These are phyloP conservation scores for Pachymerium ferrugineum DNA, from an alignment of 2,888 invertebrate genomes.

Conservation along the genomic window DNA sequence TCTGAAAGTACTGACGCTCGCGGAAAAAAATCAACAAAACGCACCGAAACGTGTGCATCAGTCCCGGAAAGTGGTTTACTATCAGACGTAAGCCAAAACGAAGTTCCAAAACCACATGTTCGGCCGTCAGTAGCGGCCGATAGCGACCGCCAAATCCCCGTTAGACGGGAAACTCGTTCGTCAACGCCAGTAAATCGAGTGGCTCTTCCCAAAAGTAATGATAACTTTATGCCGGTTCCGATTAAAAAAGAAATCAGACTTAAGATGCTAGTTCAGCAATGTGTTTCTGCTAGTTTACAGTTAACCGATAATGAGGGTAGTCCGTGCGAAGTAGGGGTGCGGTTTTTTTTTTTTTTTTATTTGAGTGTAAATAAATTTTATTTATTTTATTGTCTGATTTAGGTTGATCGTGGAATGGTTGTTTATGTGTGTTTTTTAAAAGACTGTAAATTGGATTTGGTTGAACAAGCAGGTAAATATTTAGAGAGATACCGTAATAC, in stretches of 20 bases:
- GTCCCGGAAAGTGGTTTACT: too few relatives aligned
- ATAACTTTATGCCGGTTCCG: too few relatives aligned
- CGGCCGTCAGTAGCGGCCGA: too few relatives aligned
- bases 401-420: conserved; percentile 20
- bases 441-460: background rate
- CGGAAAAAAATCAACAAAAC: too few relatives aligned
- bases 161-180: too few relatives aligned
- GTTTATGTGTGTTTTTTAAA: conserved; percentile 12
- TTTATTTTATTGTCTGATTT: background rate
- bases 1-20: too few relatives aligned
- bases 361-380: background rate
- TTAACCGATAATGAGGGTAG: background rate
- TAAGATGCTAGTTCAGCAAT: conserved; percentile 2
- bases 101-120: too few relatives aligned
- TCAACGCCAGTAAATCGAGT: too few relatives aligned
- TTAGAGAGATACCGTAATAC: background rate
- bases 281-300: background rate
- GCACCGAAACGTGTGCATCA: too few relatives aligned
- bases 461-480: background rate
- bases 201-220: too few relatives aligned
- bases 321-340: background rate
- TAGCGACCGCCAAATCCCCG: too few relatives aligned
- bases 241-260: background rate
- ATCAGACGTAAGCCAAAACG: too few relatives aligned
- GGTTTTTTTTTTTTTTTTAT: background rate